Evolutionary conservation across 2,888 invertebrate genomes (phyloP).

Genomic region (Xestia c-nigrum): DNA sequence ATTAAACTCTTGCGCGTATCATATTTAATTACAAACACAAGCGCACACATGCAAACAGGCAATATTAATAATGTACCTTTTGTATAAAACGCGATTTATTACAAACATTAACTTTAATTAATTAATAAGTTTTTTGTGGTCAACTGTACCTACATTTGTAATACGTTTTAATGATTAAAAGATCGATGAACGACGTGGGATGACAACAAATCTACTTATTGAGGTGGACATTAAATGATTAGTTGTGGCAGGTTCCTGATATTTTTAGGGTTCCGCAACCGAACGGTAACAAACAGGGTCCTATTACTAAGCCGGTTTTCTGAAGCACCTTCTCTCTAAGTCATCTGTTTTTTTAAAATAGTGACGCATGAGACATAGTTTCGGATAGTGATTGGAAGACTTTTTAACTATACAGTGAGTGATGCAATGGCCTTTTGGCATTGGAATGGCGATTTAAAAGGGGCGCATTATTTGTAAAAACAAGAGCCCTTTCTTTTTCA

Average conservation of each 20-base stretch:
- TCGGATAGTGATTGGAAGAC: too few relatives aligned
- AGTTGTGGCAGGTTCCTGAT: slow-evolving; percentile 4
- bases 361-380: too few relatives aligned
- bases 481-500: too few relatives aligned
- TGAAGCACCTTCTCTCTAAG: not conserved
- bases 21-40: slow-evolving; percentile 16
- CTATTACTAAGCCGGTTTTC: too few relatives aligned
- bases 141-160: slow-evolving; percentile 5
- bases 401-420: not conserved
- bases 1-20: slow-evolving; percentile 13
- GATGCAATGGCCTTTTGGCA: not conserved
- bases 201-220: slow-evolving; percentile 14
- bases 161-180: slow-evolving; percentile 8
- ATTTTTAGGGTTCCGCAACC: not conserved
- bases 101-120: slow-evolving; percentile 23
- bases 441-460: not conserved
- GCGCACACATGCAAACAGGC: slow-evolving; percentile 19
- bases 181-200: slow-evolving; percentile 5
- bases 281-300: too few relatives aligned
- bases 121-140: slow-evolving; percentile 1
- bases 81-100: slow-evolving; percentile 11
- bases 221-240: not conserved
- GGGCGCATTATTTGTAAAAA: not conserved
- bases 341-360: not conserved
- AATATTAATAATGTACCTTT: too few relatives aligned